A percentile compares a stretch with the other conserved stretches of the same genome.
Conservation (phyloP, 2,113 vertebrate genomes). For the Peucedramus taeniatus region DNA sequence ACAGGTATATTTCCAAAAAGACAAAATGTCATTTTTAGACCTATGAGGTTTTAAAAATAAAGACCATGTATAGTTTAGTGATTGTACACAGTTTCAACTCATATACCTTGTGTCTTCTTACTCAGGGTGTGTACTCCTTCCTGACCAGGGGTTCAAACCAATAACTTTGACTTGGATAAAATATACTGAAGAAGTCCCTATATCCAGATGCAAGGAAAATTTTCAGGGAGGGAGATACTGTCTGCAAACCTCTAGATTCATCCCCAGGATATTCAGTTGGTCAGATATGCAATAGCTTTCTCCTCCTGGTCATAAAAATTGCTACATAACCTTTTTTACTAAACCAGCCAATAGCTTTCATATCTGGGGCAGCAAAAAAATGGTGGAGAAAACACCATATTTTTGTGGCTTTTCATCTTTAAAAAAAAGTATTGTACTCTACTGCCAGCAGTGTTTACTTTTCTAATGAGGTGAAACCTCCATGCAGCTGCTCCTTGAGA, state of each 20-base stretch:
- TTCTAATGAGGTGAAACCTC: not conserved
- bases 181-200: not conserved
- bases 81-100: not conserved
- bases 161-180: not conserved
- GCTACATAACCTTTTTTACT: not conserved
- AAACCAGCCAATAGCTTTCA: not conserved
- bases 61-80: not conserved
- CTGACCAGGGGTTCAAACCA: not conserved
- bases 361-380: not conserved
- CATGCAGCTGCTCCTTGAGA: accelerated
- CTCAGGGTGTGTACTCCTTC: too few species aligned
- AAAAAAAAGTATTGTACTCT: not conserved
- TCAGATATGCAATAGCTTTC: not conserved
- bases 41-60: not conserved
- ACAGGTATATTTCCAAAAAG: not conserved
- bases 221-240: not conserved
- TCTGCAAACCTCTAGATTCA: not conserved
- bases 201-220: not conserved
- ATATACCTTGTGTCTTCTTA: not conserved
- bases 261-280: not conserved
- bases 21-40: not conserved
- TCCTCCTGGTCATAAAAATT: not conserved
- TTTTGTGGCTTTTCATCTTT: not conserved
- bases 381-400: not conserved
- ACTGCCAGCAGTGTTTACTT: not conserved